A percentile compares a stretch with the other conserved stretches of the same genome.
Evolutionary conservation across 2,888 invertebrate genomes (phyloP).

Genomic region (Mythimna lalbum): DNA sequence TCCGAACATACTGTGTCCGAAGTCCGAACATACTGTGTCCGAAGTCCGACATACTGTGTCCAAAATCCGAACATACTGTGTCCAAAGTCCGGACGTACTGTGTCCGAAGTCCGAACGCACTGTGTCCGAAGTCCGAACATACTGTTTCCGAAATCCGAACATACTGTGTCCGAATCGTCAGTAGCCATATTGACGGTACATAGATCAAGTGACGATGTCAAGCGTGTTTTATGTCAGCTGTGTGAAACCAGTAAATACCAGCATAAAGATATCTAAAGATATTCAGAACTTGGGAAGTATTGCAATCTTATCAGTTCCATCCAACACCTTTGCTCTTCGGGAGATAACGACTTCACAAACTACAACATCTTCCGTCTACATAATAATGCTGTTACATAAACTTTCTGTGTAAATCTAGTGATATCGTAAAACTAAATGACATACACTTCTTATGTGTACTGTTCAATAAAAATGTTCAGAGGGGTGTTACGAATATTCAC

Average conservation of each 20-base stretch:
- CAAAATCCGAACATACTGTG: too few relatives aligned
- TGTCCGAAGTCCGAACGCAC: too few relatives aligned
- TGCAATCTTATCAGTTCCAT: constrained; percentile 6
- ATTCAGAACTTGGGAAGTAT: not conserved
- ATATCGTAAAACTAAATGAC: constrained; percentile 43
- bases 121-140: too few relatives aligned
- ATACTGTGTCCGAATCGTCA: too few relatives aligned
- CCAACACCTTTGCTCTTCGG: constrained; percentile 9
- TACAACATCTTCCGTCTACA: constrained; percentile 11
- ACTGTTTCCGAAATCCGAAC: too few relatives aligned
- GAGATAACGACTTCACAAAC: constrained; percentile 1
- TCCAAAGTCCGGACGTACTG: too few relatives aligned
- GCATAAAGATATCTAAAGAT: not conserved
- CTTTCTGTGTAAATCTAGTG: constrained; percentile 1
- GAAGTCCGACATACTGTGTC: too few relatives aligned
- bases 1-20: too few relatives aligned
- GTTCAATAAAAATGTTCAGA: constrained; percentile 27
- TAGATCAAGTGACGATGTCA: not conserved
- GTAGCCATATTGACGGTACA: not conserved
- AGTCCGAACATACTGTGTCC: too few relatives aligned
- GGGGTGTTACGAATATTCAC: too few relatives aligned
- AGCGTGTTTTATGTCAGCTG: not conserved
- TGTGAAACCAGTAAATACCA: not conserved
- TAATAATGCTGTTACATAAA: constrained; percentile 20
- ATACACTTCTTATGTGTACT: constrained; percentile 27